These are phyloP conservation scores for Drosophila ananassae DNA, from an alignment of 1,140 invertebrate genomes.

Conservation along the genomic window DNA sequence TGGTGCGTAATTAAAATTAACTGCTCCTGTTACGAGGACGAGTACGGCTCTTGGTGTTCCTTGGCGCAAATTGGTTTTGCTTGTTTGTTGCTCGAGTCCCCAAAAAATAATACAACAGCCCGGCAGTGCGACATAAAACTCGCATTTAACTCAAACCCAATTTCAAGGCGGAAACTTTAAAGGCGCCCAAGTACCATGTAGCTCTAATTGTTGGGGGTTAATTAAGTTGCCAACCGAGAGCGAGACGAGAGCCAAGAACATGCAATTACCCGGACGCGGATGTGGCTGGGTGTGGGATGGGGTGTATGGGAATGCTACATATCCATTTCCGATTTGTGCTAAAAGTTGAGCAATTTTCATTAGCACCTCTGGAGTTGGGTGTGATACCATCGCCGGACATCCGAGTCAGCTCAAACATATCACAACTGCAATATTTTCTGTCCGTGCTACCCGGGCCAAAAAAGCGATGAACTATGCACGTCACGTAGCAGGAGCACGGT, in stretches of 20 bases:
- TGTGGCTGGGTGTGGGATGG: background rate
- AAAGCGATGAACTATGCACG: conserved; percentile 74
- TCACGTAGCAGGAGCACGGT: conserved; percentile 68
- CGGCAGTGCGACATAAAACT: conserved; percentile 55
- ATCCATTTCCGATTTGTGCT: conserved; percentile 43
- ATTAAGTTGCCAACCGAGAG: conserved; percentile 10
- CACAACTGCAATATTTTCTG: conserved; percentile 78
- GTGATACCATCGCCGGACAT: conserved; percentile 35
- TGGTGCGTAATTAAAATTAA: conserved; percentile 81
- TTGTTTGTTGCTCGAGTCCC: conserved; percentile 49
- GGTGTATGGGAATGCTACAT: conserved; percentile 19
- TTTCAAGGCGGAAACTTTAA: conserved; percentile 32
- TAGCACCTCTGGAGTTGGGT: conserved; percentile 61
- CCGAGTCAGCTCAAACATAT: conserved; percentile 68
- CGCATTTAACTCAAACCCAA: conserved; percentile 54
- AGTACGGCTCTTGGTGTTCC: conserved; percentile 5
- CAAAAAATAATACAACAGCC: conserved; percentile 50
- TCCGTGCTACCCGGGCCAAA: conserved; percentile 42
- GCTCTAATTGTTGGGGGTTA: conserved; percentile 54
- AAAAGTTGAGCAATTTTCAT: conserved; percentile 75
- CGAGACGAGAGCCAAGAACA: background rate
- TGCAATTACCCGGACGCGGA: conserved; percentile 52
- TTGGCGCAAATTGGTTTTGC: conserved; percentile 76
- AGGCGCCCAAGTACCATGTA: conserved; percentile 12
- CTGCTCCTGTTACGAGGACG: conserved; percentile 54